A percentile compares a stretch with the other conserved stretches of the same genome.
These are phyloP conservation scores for Lipotes vexillifer DNA, from an alignment of 2,113 vertebrate genomes.

Conservation along the genomic window DNA sequence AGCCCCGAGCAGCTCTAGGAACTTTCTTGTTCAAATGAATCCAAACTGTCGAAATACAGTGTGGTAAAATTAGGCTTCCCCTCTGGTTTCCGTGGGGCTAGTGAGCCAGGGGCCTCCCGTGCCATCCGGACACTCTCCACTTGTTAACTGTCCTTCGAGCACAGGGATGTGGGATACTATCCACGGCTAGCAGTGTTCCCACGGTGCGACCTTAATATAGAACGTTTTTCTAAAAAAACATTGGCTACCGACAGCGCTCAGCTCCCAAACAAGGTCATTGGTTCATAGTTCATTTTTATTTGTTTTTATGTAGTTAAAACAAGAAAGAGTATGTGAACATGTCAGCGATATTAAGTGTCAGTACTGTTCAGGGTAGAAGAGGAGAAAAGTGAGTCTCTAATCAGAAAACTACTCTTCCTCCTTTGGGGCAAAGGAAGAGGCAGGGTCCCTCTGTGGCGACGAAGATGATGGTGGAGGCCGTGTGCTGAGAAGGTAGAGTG, in stretches of 20 bases:
- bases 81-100: not conserved
- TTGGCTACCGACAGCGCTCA: not conserved
- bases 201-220: constrained; percentile 55
- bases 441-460: not conserved
- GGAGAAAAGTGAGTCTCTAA: constrained; percentile 11
- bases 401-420: not conserved
- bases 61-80: constrained; percentile 49
- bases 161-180: constrained; percentile 30
- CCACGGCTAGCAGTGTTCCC: constrained; percentile 23
- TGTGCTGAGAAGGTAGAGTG: not conserved
- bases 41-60: constrained; percentile 35
- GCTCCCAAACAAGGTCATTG: constrained; percentile 57
- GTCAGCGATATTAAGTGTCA: not conserved
- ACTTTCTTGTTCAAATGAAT: constrained; percentile 31
- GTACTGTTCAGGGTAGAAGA: not conserved
- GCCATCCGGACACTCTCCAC: not conserved
- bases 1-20: constrained; percentile 48
- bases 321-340: constrained; percentile 58
- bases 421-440: not conserved
- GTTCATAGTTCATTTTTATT: constrained; percentile 61
- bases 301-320: constrained; percentile 59
- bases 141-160: constrained; percentile 34
- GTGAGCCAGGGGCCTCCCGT: not conserved
- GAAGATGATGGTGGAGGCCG: not conserved
- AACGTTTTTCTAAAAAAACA: constrained; percentile 37